Evolutionary conservation across 2,113 vertebrate species (phyloP).

Genomic region (Hucho hucho): DNA sequence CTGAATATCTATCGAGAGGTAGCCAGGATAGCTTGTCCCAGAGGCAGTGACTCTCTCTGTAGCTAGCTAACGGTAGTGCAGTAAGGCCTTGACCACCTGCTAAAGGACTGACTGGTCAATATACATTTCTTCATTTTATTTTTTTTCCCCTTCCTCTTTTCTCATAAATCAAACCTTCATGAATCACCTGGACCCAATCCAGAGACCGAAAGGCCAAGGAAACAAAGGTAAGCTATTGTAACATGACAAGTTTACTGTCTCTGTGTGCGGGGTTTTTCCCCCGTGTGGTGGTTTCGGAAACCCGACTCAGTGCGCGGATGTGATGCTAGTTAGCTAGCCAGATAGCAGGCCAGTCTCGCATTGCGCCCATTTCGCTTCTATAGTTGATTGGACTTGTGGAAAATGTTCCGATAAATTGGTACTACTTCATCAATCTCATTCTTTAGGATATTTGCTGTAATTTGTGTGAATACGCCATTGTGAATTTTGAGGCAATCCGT

Average conservation of each 20-base stretch:
- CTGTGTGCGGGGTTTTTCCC: conserved; percentile 44
- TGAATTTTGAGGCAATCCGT: not conserved
- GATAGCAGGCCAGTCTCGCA: not conserved
- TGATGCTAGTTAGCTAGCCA: conserved; percentile 5
- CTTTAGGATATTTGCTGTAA: too few species aligned
- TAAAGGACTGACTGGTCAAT: conserved; percentile 72
- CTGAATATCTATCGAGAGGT: conserved; percentile 75
- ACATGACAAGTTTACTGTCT: not conserved
- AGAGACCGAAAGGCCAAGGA: conserved; percentile 99
- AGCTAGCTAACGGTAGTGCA: conserved; percentile 42
- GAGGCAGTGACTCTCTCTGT: conserved; percentile 64
- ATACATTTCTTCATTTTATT: conserved; percentile 66
- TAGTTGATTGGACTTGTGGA: not conserved
- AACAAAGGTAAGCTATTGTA: conserved; percentile 89
- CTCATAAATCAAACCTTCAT: conserved; percentile 83
- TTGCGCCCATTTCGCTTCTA: not conserved
- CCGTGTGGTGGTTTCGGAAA: conserved; percentile 39
- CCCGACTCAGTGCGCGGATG: conserved; percentile 38
- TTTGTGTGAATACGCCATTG: not conserved
- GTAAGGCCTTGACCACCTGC: conserved; percentile 81
- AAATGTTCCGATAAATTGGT: not conserved
- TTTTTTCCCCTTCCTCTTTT: conserved; percentile 78
- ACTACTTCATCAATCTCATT: too few species aligned
- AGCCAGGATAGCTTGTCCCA: conserved; percentile 70
- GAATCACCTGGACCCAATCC: conserved; percentile 84